Conservation (phyloP, 2,888 invertebrate species). For the Venustoraphidia nigricollis region DNA sequence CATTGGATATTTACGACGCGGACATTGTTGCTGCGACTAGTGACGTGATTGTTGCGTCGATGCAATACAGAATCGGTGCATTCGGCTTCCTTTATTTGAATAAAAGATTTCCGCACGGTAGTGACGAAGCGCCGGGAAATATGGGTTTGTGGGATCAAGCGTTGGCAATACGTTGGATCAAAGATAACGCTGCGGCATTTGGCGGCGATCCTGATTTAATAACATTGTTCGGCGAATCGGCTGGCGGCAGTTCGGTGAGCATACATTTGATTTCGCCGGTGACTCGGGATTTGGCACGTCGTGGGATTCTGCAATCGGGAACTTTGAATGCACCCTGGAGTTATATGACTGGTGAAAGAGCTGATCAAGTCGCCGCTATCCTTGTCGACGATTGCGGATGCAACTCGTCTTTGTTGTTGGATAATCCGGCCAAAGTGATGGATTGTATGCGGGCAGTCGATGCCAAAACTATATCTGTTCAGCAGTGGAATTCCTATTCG, state of each 20-base stretch:
- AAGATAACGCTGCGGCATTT: constrained; percentile 80
- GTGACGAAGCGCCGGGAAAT: constrained; percentile 75
- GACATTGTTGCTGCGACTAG: constrained; percentile 77
- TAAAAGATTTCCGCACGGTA: constrained; percentile 49
- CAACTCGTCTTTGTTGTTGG: constrained; percentile 56
- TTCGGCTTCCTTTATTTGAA: constrained; percentile 87
- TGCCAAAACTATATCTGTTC: constrained; percentile 71
- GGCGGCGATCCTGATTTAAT: constrained; percentile 87
- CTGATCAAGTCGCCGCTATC: constrained; percentile 65
- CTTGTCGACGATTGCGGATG: constrained; percentile 79
- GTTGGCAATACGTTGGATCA: constrained; percentile 83
- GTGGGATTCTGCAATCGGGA: constrained; percentile 90
- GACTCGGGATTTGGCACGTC: constrained; percentile 65
- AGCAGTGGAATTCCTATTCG: constrained; percentile 84
- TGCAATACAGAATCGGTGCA: constrained; percentile 87
- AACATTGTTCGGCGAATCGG: constrained; percentile 90
- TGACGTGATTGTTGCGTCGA: constrained; percentile 86
- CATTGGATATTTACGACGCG: constrained; percentile 88
- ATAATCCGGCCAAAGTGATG: constrained; percentile 63
- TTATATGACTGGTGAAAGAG: constrained; percentile 77
- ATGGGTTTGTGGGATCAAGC: constrained; percentile 93
- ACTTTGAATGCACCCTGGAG: constrained; percentile 94
- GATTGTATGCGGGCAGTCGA: constrained; percentile 84
- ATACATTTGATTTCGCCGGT: constrained; percentile 77
- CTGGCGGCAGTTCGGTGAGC: constrained; percentile 82